Conservation (phyloP, 1,140 invertebrate genomes). For the Nomia melanderi region DNA sequence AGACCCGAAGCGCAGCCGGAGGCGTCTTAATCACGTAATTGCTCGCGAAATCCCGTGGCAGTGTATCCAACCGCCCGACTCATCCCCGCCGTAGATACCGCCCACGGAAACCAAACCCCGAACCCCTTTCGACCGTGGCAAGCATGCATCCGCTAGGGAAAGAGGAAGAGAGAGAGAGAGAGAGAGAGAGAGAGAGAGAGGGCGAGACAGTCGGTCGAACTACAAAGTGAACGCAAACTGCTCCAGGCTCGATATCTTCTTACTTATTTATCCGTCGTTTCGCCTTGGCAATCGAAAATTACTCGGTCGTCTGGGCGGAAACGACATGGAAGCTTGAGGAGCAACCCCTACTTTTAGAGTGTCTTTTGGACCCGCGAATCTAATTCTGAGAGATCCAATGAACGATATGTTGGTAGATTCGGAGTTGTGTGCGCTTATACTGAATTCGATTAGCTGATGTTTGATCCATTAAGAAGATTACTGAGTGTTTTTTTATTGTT, state of each 20-base stretch:
- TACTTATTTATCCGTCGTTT: constrained; percentile 78
- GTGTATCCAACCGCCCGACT: constrained; percentile 47
- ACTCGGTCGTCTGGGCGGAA: constrained; percentile 42
- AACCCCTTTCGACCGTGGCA: constrained; percentile 26
- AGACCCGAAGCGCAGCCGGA: constrained; percentile 75
- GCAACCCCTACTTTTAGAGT: no score
- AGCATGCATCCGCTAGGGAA: constrained; percentile 15
- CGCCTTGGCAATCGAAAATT: constrained; percentile 76
- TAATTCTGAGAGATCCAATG: no score
- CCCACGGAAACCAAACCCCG: constrained; percentile 17
- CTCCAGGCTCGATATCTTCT: constrained; percentile 79
- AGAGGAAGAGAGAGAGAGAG: background rate
- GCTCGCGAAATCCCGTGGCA: constrained; percentile 77
- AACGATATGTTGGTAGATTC: no score
- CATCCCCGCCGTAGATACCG: background rate
- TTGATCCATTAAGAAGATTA: no score
- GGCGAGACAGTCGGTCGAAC: constrained; percentile 43
- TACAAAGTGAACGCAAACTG: constrained; percentile 78
- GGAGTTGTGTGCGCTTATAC: no score
- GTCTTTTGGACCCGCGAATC: no score
- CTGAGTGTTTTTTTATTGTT: no score
- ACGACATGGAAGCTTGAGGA: constrained; percentile 30
- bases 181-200: constrained; percentile 2
- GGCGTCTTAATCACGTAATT: constrained; percentile 81
- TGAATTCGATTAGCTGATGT: no score